Conservation (phyloP, 2,113 vertebrate genomes). For the Antennarius striatus region DNA sequence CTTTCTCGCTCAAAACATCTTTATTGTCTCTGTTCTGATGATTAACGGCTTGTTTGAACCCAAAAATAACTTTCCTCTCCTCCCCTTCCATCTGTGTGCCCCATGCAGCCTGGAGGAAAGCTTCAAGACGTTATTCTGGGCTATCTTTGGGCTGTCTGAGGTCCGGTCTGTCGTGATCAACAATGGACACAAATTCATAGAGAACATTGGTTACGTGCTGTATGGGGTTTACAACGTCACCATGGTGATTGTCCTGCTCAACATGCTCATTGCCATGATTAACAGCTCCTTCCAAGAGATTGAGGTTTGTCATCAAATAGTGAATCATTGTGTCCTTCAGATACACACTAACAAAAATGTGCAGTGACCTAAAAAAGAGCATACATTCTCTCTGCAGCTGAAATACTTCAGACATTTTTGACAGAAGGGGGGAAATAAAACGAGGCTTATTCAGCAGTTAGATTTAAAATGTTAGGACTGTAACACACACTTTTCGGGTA, state of each 20-base stretch:
- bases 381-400: not conserved
- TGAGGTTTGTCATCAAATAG: conserved; percentile 82
- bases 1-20: conserved; percentile 9
- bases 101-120: conserved; percentile 92
- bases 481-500: too few relatives aligned
- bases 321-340: conserved; percentile 1
- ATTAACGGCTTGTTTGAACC: conserved; percentile 27
- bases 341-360: not conserved
- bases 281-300: conserved; percentile 99
- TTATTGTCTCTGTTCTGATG: not conserved
- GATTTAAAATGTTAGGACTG: not conserved
- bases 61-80: conserved; percentile 32
- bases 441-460: not conserved
- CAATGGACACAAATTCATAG: conserved; percentile 98
- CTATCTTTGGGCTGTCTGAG: conserved; percentile 98
- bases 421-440: not conserved
- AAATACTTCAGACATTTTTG: not conserved
- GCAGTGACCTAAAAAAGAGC: not conserved
- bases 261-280: conserved; percentile 99
- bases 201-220: conserved; percentile 97
- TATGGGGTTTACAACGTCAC: conserved; percentile 99
- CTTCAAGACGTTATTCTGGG: conserved; percentile 99
- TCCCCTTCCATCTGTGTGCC: not conserved
- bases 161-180: conserved; percentile 97
- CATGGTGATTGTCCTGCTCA: conserved; percentile 97